phyloP scores from a whole-genome alignment of 1,140 invertebrate genomes.

The Antheraea pernyi region DNA sequence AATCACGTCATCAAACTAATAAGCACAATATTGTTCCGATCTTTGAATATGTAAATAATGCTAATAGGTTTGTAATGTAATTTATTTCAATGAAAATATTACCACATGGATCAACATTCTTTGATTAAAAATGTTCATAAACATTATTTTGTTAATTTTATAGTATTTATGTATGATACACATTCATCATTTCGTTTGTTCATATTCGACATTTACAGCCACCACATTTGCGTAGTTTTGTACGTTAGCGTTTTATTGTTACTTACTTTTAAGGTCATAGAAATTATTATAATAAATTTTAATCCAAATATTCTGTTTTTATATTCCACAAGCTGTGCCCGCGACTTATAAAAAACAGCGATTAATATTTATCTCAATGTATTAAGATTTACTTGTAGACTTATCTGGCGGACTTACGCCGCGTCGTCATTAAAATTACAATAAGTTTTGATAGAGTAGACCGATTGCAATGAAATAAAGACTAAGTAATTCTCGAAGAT shows the following conservation, averaged over 20 bases:
- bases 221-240: constrained; percentile 1
- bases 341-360: no score
- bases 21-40: background rate
- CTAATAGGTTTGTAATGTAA: constrained; percentile 23
- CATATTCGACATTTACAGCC: background rate
- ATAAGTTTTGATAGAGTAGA: no score
- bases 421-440: no score
- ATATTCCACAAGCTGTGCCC: background rate
- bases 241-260: constrained; percentile 49
- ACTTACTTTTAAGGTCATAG: constrained; percentile 56
- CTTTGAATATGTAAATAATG: constrained; percentile 35
- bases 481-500: no score
- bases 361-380: no score
- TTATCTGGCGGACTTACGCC: no score
- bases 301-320: constrained; percentile 27
- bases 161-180: background rate
- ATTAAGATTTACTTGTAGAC: no score
- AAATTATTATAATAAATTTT: constrained; percentile 24
- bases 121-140: no score
- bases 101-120: no score
- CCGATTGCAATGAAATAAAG: no score
- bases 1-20: background rate
- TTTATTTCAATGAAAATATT: constrained; percentile 8
- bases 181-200: background rate
- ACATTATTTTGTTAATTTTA: background rate